Base-by-base conservation (phyloP, 2,113 vertebrate species). In the Protobothrops mucrosquamatus region DNA sequence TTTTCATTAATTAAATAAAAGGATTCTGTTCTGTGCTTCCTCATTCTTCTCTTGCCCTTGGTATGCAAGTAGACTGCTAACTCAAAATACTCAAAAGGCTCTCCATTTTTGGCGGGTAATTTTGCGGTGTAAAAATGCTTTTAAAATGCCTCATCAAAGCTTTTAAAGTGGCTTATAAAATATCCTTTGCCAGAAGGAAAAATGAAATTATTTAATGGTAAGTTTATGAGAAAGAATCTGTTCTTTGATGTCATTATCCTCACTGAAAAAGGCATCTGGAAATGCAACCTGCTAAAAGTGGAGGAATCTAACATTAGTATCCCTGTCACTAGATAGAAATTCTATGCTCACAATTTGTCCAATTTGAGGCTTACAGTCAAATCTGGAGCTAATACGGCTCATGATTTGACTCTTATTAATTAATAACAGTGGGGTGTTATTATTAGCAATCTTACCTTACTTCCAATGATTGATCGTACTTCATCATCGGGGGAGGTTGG, bases 401-500 rank as follows among this genome's bases (percentile, higher is more conserved):
- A 3, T 43, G 34, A n/a, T 39, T 59, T 92, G 23, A 7, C 22
- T 46, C 8, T 55, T 69, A 69, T 43, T 43, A 5, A 85, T 57
- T 48, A 92, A 43, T 59, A 69, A 23, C 3, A 87, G 55, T 88
- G 52, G 24, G 15, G 46, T 0, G 14, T 48, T 57, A 89, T 14
- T 81, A 23, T 85, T 26, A 24, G 0, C 85, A 18, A 0, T 5
- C 95, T 85, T 98, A 99, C 99, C 99, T 99, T 99, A 96, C 98
- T 99, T 95, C 99, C 99, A 3, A 99, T 99, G 97, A 99, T 99
- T 4, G 99, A 98, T 91, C 99, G 98, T 59, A 99, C 99, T 97
- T 99, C 99, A 34, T 99, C 99, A 1, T 99, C 99, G 0, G 99
- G 99, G 0, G 99, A 99, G 0, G 99, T 99, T 88, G 99, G 99